Evolutionary conservation across 2,113 vertebrate species (phyloP).

Genomic region (Xenus cinereus): DNA sequence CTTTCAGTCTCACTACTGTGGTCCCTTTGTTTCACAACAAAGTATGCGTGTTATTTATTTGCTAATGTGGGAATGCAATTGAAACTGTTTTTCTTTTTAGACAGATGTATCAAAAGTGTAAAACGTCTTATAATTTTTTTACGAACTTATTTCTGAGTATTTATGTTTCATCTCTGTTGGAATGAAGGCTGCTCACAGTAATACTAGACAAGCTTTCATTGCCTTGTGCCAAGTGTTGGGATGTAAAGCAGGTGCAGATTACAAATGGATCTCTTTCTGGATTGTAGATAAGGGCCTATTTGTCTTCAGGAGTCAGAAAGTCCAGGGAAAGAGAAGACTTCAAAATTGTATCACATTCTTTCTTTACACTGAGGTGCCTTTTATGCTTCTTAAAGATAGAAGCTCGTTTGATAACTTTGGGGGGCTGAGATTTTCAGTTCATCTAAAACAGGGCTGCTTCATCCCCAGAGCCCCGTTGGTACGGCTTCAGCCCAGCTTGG

Average conservation of each 20-base stretch:
- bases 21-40: background rate
- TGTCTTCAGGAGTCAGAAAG: slow-evolving; percentile 35
- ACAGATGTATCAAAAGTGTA: background rate
- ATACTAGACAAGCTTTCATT: slow-evolving; percentile 21
- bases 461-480: background rate
- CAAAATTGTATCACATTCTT: slow-evolving; percentile 21
- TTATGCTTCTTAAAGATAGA: slow-evolving; percentile 46
- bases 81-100: background rate
- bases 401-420: background rate
- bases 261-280: slow-evolving; percentile 2
- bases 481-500: background rate
- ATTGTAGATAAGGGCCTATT: slow-evolving; percentile 35
- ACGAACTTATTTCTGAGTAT: background rate
- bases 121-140: background rate
- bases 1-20: background rate
- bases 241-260: slow-evolving; percentile 51
- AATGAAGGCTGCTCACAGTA: background rate
- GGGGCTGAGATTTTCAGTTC: background rate
- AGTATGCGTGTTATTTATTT: background rate
- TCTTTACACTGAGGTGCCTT: slow-evolving; percentile 50
- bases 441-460: background rate
- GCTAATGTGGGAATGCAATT: background rate
- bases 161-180: background rate
- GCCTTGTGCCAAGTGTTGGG: slow-evolving; percentile 17
- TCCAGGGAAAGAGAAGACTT: slow-evolving; percentile 11